These are phyloP conservation scores for Ichneumon xanthorius DNA, from an alignment of 2,888 invertebrate species.

Conservation along the genomic window DNA sequence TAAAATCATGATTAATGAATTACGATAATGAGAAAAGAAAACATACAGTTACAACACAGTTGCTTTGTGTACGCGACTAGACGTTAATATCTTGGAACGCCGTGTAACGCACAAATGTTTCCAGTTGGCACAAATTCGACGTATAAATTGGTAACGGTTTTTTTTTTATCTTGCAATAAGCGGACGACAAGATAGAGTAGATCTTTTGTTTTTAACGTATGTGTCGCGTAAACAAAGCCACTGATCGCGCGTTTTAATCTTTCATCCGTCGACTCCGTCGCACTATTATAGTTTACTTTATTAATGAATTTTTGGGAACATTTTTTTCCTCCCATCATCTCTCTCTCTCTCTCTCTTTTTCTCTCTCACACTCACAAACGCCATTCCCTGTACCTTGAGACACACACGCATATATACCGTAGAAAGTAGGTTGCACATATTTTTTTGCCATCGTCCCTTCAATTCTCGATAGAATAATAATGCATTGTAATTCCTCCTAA, in stretches of 20 bases:
- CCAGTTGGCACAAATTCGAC: background rate
- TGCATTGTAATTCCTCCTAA: conserved; percentile 73
- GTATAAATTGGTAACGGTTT: conserved; percentile 18
- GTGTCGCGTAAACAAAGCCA: conserved; percentile 8
- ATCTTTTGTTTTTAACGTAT: conserved; percentile 9
- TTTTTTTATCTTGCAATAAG: background rate
- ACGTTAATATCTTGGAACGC: background rate
- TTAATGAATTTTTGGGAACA: conserved; percentile 70
- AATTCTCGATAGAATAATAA: conserved; percentile 76
- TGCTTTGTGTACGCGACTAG: conserved; percentile 10
- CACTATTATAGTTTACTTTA: conserved; percentile 61
- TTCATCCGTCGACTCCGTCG: conserved; percentile 45
- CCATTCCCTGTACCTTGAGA: background rate
- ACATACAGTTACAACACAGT: background rate
- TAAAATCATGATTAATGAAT: conserved; percentile 28
- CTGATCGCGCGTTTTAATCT: conserved; percentile 20
- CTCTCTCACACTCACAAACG: conserved; percentile 51
- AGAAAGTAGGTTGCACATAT: conserved; percentile 69
- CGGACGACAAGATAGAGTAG: background rate
- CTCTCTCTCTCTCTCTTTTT: conserved; percentile 46
- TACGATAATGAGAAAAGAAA: conserved; percentile 3
- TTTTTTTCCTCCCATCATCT: conserved; percentile 26
- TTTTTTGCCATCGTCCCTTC: conserved; percentile 70
- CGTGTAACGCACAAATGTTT: background rate
- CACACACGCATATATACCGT: conserved; percentile 44